Evolutionary conservation across 2,113 vertebrate species (phyloP).

Genomic region (Brachionichthys hirsutus): DNA sequence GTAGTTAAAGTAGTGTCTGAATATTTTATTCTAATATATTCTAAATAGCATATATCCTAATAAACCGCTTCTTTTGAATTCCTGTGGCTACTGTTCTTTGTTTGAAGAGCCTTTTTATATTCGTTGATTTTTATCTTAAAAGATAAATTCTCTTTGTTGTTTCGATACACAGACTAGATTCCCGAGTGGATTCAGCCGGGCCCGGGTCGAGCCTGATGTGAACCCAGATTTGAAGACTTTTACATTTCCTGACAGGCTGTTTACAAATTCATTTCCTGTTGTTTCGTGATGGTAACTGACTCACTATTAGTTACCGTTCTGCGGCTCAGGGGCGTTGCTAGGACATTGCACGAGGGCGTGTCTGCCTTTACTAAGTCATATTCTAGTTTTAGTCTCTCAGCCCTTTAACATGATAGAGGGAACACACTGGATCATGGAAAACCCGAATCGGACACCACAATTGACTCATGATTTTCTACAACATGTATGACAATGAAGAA

Average conservation of each 20-base stretch:
- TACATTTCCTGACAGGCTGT: constrained; percentile 25
- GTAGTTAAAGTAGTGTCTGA: constrained; percentile 22
- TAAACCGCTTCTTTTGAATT: constrained; percentile 31
- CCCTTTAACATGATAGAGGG: no score
- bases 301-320: background rate
- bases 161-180: constrained; percentile 7
- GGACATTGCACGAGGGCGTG: no score
- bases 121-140: constrained; percentile 3
- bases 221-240: constrained; percentile 37
- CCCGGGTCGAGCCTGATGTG: background rate
- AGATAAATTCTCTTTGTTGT: constrained; percentile 4
- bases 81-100: background rate
- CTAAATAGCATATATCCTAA: constrained; percentile 15
- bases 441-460: no score
- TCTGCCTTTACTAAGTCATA: no score
- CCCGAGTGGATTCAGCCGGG: background rate
- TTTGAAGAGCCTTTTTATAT: constrained; percentile 5
- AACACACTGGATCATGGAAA: no score
- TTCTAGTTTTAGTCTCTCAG: no score
- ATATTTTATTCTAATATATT: constrained; percentile 55
- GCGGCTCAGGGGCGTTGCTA: background rate
- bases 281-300: constrained; percentile 14
- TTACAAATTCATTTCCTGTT: constrained; percentile 54
- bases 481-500: no score
- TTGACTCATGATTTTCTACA: no score